phyloP scores from a whole-genome alignment of 2,888 invertebrate genomes.

The Acrobasis repandana region DNA sequence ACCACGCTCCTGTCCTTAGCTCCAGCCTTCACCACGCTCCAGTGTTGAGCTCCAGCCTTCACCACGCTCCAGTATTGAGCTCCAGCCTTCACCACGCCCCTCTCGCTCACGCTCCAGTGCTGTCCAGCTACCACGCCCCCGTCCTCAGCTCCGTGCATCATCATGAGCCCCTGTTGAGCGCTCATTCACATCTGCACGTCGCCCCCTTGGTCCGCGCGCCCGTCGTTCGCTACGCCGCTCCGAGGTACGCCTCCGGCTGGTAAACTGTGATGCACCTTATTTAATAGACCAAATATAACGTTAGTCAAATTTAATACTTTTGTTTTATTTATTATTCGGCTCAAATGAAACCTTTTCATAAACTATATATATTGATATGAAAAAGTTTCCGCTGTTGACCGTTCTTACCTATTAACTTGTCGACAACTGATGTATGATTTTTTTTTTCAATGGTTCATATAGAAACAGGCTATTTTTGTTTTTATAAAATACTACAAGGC shows the following conservation, averaged over 20 bases:
- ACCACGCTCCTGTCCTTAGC: conserved; percentile 33
- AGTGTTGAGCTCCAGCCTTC: conserved; percentile 24
- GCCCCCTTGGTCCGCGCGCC: conserved; percentile 29
- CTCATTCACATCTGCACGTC: conserved; percentile 19
- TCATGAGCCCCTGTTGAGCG: conserved; percentile 12
- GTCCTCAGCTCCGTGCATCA: conserved; percentile 24
- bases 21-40: conserved; percentile 27
- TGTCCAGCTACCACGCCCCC: conserved; percentile 27
- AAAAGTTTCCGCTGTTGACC: no score
- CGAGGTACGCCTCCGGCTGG: conserved; percentile 39
- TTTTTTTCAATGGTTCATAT: no score
- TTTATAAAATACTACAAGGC: no score
- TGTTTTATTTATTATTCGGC: conserved; percentile 13
- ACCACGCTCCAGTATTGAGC: conserved; percentile 26
- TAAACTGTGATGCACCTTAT: conserved; percentile 21
- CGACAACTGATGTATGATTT: no score
- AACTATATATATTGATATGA: no score
- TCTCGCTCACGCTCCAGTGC: conserved; percentile 24
- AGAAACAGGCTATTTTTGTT: no score
- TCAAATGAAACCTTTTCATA: no score
- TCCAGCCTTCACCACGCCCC: conserved; percentile 25
- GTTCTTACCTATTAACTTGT: no score
- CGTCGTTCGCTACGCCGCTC: conserved; percentile 23
- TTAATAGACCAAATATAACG: conserved; percentile 18
- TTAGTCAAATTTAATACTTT: conserved; percentile 10